Percentiles rank a stretch among this genome's conserved stretches.
Evolutionary conservation across 2,113 vertebrate genomes (phyloP).

Genomic region (Mastomys coucha): DNA sequence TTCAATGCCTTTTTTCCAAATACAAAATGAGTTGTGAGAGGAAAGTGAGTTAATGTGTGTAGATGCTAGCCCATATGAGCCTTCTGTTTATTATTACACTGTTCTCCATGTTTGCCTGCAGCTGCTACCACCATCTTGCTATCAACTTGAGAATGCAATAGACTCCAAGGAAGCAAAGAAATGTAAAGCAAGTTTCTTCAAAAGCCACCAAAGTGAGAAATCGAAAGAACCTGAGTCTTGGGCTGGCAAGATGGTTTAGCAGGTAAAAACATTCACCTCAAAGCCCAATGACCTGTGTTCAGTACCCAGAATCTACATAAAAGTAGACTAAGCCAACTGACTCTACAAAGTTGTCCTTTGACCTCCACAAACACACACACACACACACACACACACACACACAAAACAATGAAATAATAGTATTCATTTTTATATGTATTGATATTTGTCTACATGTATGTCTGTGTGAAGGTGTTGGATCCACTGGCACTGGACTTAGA

Average conservation of each 20-base stretch:
- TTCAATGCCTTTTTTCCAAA: not conserved
- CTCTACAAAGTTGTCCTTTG: not conserved
- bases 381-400: not conserved
- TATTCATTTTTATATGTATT: not conserved
- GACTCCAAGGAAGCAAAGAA: conserved; percentile 21
- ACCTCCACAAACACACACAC: not conserved
- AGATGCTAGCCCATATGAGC: not conserved
- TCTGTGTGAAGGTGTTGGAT: not conserved
- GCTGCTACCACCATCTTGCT: not conserved
- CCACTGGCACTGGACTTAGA: not conserved
- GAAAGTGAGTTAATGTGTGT: not conserved
- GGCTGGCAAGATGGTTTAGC: not conserved
- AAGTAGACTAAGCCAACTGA: not conserved
- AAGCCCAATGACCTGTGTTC: not conserved
- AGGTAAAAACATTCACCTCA: not conserved
- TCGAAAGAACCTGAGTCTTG: not conserved
- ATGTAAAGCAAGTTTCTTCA: conserved; percentile 1
- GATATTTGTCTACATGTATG: not conserved
- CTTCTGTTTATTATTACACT: not conserved
- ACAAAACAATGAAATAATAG: not conserved
- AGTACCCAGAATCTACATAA: not conserved
- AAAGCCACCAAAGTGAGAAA: not conserved
- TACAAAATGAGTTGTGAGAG: not conserved
- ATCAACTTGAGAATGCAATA: not conserved
- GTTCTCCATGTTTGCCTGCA: not conserved